Evolutionary conservation across 2,888 invertebrate genomes (phyloP).

Genomic region (Parelbella ahira): DNA sequence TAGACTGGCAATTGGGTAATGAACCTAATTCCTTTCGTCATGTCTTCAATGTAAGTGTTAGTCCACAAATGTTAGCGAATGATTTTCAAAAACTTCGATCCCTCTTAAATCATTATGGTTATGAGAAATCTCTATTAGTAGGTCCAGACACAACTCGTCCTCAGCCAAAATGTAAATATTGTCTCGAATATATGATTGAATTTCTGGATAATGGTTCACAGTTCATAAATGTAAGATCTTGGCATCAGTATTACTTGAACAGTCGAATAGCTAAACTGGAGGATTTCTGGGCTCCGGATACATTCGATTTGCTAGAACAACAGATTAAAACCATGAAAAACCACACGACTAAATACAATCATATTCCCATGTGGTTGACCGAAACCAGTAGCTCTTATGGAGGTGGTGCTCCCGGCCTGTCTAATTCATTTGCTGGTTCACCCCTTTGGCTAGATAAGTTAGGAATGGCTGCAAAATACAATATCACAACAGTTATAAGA

Average conservation of each 20-base stretch:
- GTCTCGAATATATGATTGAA: constrained; percentile 77
- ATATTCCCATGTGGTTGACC: constrained; percentile 84
- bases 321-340: constrained; percentile 80
- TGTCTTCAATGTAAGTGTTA: constrained; percentile 80
- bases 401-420: constrained; percentile 85
- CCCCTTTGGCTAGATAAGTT: constrained; percentile 90
- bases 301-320: constrained; percentile 80
- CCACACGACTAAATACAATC: constrained; percentile 65
- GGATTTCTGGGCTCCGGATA: constrained; percentile 84
- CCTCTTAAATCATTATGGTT: constrained; percentile 77
- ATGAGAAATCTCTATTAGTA: constrained; percentile 78
- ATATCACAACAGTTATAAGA: constrained; percentile 83
- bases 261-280: constrained; percentile 81
- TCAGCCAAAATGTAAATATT: constrained; percentile 66
- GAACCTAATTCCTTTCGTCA: constrained; percentile 86
- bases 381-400: constrained; percentile 90
- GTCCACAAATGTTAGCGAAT: constrained; percentile 78
- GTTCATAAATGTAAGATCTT: constrained; percentile 83
- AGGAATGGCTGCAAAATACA: constrained; percentile 83
- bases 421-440: constrained; percentile 84
- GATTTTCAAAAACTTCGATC: constrained; percentile 81
- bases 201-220: constrained; percentile 78
- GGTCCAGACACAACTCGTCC: constrained; percentile 87
- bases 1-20: constrained; percentile 87
- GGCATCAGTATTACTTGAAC: constrained; percentile 88